These are phyloP conservation scores for Helarctos malayanus DNA, from an alignment of 2,797 vertebrate species.

Conservation along the genomic window DNA sequence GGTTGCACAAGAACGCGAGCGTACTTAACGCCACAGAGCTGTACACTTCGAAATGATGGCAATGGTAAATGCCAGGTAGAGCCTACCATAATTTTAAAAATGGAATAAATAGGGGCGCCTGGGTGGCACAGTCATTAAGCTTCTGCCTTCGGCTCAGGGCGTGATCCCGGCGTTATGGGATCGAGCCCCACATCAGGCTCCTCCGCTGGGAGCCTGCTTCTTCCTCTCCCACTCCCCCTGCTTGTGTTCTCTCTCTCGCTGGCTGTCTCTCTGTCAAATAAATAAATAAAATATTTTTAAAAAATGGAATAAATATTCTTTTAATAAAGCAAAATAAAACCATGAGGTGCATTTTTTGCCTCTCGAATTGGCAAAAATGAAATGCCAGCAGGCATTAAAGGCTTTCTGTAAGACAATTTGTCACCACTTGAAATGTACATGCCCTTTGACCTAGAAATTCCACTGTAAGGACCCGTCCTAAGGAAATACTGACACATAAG, in stretches of 20 bases:
- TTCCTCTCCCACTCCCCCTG: too few relatives aligned
- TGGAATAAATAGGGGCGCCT: not conserved
- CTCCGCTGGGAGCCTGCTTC: too few relatives aligned
- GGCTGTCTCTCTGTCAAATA: too few relatives aligned
- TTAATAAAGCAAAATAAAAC: conserved; percentile 59
- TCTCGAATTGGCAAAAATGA: conserved; percentile 31
- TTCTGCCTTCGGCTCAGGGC: too few relatives aligned
- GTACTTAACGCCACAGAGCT: not conserved
- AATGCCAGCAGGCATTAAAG: not conserved
- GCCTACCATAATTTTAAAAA: not conserved
- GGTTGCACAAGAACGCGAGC: not conserved
- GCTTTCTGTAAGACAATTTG: not conserved
- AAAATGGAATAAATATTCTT: not conserved
- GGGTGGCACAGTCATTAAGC: too few relatives aligned
- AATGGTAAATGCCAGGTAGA: not conserved
- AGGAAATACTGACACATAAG: conserved; percentile 35
- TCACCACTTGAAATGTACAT: not conserved
- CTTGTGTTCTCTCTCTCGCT: too few relatives aligned
- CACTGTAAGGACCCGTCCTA: conserved; percentile 6
- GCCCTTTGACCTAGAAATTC: conserved; percentile 42
- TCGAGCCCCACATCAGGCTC: too few relatives aligned
- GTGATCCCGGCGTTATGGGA: too few relatives aligned
- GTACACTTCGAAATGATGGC: not conserved
- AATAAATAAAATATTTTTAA: too few relatives aligned
- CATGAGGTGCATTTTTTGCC: not conserved